Evolutionary conservation across 2,888 invertebrate genomes (phyloP).

Genomic region (Nycteola revayana): DNA sequence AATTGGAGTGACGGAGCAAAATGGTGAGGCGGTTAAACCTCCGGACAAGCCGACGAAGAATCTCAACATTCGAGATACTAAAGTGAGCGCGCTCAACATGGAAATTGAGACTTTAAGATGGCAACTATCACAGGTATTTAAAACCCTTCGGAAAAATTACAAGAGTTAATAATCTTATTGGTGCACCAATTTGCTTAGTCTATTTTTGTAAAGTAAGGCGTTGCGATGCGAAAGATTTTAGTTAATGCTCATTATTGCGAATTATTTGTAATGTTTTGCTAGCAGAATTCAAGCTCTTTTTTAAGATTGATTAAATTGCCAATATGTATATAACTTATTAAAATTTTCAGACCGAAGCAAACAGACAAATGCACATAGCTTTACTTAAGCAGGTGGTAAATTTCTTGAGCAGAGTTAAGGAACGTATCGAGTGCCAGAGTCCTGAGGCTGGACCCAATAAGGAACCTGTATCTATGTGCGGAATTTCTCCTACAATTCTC

Average conservation of each 20-base stretch:
- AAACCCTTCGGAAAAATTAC: neutral
- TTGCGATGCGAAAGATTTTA: constrained; percentile 28
- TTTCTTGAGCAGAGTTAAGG: constrained; percentile 86
- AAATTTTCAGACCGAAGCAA: constrained; percentile 86
- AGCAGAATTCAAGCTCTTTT: neutral
- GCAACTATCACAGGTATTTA: constrained; percentile 86
- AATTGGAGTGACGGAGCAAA: constrained; percentile 48
- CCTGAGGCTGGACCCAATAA: constrained; percentile 38
- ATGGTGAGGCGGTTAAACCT: constrained; percentile 47
- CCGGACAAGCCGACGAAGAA: constrained; percentile 44
- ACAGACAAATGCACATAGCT: constrained; percentile 87
- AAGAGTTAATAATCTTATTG: constrained; percentile 33
- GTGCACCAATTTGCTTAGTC: constrained; percentile 51
- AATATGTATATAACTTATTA: constrained; percentile 40
- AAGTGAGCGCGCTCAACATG: constrained; percentile 81
- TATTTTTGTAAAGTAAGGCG: constrained; percentile 1
- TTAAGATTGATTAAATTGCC: constrained; percentile 17
- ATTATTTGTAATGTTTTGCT: constrained; percentile 9
- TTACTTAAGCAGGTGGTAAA: constrained; percentile 87
- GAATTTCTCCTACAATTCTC: constrained; percentile 39
- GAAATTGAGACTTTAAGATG: constrained; percentile 87
- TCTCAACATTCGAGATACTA: constrained; percentile 53
- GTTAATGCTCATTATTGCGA: constrained; percentile 22
- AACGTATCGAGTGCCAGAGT: constrained; percentile 80
- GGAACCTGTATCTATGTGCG: constrained; percentile 35